Conservation (phyloP, 2,113 vertebrate genomes). For the Xiphorhynchus elegans region DNA sequence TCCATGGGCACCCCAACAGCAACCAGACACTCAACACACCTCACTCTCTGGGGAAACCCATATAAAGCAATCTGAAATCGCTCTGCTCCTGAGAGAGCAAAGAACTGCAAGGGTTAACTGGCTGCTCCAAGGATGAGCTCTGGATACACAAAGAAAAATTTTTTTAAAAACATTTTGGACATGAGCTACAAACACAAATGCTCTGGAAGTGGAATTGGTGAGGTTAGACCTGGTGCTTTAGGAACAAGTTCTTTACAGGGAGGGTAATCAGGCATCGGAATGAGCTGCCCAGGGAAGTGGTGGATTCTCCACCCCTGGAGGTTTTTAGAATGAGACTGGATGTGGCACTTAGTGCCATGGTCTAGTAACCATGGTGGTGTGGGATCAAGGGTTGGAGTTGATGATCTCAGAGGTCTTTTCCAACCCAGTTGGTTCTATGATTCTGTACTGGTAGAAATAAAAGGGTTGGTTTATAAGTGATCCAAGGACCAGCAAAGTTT, state of each 20-base stretch:
- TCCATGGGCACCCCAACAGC: rapidly evolving
- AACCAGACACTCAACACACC: rapidly evolving
- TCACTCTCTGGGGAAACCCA: neutral
- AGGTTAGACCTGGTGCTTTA: neutral
- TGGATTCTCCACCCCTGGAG: too few relatives aligned
- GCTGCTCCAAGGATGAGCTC: conserved; percentile 60
- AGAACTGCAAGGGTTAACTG: conserved; percentile 61
- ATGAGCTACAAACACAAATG: conserved; percentile 34
- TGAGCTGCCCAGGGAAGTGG: too few relatives aligned
- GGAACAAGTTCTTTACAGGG: too few relatives aligned
- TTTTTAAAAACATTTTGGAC: neutral
- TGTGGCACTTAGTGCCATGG: too few relatives aligned
- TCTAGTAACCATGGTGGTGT: too few relatives aligned
- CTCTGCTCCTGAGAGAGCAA: neutral
- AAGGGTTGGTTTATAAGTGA: neutral
- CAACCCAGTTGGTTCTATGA: too few relatives aligned
- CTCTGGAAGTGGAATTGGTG: conserved; percentile 28
- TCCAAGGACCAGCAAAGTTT: rapidly evolving
- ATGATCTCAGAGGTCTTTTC: too few relatives aligned
- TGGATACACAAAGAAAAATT: conserved; percentile 44
- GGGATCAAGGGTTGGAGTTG: too few relatives aligned
- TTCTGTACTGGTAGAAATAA: conserved; percentile 15
- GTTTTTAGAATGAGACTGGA: too few relatives aligned
- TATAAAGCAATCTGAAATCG: neutral
- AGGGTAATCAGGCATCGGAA: too few relatives aligned